These are phyloP conservation scores for Diachasmimorpha longicaudata DNA, from an alignment of 1,140 invertebrate species.

Conservation along the genomic window DNA sequence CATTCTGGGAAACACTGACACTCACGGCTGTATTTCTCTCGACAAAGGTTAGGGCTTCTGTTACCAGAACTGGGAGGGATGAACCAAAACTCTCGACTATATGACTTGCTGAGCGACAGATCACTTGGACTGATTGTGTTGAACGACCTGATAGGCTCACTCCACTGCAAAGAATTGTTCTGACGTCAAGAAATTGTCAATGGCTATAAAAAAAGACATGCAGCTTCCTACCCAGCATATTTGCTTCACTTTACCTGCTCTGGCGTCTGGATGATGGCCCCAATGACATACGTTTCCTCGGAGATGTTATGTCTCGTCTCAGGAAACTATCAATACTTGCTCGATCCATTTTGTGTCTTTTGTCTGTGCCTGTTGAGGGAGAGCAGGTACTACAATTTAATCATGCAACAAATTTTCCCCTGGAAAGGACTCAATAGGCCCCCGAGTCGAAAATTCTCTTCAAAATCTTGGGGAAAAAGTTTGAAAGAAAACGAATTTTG, in stretches of 20 bases:
- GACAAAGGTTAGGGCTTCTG: conserved; percentile 83
- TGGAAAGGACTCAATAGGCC: too few species aligned
- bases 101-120: conserved; percentile 72
- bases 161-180: conserved; percentile 56
- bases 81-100: conserved; percentile 78
- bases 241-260: conserved; percentile 7
- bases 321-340: conserved; percentile 29
- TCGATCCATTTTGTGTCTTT: conserved; percentile 27
- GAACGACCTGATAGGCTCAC: conserved; percentile 68
- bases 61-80: conserved; percentile 83
- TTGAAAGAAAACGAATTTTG: too few species aligned
- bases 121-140: conserved; percentile 72
- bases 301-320: conserved; percentile 36
- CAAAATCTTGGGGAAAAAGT: too few species aligned
- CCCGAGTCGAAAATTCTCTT: too few species aligned
- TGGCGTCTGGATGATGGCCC: conserved; percentile 50
- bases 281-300: conserved; percentile 54
- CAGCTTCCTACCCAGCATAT: background rate
- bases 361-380: background rate
- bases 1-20: conserved; percentile 68
- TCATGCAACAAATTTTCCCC: too few species aligned
- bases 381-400: too few species aligned
- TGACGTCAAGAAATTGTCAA: too few species aligned
- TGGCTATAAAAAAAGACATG: background rate
- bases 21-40: conserved; percentile 68